These are phyloP conservation scores for Stigmatopora argus DNA, from an alignment of 2,113 vertebrate genomes.

Conservation along the genomic window DNA sequence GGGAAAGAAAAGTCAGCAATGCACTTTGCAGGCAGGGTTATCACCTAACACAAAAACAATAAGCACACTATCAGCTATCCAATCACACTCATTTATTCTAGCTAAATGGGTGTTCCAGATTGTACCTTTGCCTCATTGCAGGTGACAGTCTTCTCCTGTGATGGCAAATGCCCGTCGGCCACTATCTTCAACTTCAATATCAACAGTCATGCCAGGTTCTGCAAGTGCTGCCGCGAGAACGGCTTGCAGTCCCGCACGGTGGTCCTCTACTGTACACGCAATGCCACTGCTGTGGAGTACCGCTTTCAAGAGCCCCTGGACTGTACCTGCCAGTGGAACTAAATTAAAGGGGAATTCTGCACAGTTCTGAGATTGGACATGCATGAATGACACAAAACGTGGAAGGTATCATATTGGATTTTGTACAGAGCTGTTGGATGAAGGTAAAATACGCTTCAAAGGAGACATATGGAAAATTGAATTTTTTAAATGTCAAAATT, in stretches of 20 bases:
- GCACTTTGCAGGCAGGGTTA: no score
- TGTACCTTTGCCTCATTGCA: constrained; percentile 39
- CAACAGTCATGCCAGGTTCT: constrained; percentile 92
- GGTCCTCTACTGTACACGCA: constrained; percentile 87
- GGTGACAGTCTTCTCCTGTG: constrained; percentile 90
- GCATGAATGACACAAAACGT: constrained; percentile 2
- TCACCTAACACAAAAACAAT: no score
- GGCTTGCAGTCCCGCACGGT: constrained; percentile 82
- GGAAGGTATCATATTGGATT: constrained; percentile 1
- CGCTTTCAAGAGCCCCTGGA: constrained; percentile 87
- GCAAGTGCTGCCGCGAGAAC: constrained; percentile 92
- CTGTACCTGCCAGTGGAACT: constrained; percentile 96
- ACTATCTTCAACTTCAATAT: constrained; percentile 98
- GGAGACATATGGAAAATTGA: neutral
- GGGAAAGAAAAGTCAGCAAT: neutral
- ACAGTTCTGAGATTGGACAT: neutral
- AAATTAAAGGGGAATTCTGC: constrained; percentile 31
- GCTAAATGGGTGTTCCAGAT: neutral
- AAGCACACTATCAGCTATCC: no score
- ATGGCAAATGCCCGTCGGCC: constrained; percentile 95
- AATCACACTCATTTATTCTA: neutral
- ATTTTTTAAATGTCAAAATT: neutral
- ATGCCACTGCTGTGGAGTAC: constrained; percentile 83
- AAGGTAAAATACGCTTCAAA: neutral
- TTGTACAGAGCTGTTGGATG: constrained; percentile 23